A percentile compares a stretch with the other conserved stretches of the same genome.
Evolutionary conservation across 2,797 vertebrate species (phyloP).

Genomic region (Rhyacichthys aspro): DNA sequence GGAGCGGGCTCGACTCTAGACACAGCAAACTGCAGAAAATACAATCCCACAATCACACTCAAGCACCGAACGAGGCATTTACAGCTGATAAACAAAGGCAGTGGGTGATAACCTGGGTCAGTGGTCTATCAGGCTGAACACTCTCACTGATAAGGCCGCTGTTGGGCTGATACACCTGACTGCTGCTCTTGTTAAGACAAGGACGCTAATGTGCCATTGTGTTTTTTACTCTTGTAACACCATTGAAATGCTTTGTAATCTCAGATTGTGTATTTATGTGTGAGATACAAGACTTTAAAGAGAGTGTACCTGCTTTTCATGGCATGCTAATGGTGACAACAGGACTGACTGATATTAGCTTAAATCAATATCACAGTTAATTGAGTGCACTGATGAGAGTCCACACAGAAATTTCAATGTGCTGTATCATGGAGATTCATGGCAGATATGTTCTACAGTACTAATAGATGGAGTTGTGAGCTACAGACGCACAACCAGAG

Average conservation of each 20-base stretch:
- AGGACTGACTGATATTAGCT: neutral
- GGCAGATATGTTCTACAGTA: no score
- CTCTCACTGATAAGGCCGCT: conserved; percentile 59
- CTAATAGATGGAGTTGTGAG: no score
- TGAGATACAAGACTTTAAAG: conserved; percentile 23
- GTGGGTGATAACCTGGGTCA: conserved; percentile 33
- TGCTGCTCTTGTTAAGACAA: conserved; percentile 51
- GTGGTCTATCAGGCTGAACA: conserved; percentile 55
- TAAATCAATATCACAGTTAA: neutral
- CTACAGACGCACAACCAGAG: no score
- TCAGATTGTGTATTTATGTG: conserved; percentile 46
- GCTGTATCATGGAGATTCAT: no score
- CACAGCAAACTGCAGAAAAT: neutral
- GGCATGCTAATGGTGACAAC: neutral
- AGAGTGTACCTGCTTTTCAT: neutral
- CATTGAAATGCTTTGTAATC: conserved; percentile 55
- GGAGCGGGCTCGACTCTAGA: conserved; percentile 10
- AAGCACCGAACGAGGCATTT: neutral
- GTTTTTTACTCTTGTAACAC: conserved; percentile 31
- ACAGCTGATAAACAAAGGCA: conserved; percentile 27
- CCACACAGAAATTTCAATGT: no score
- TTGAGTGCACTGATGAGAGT: neutral
- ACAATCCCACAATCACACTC: neutral
- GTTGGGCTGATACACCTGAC: conserved; percentile 44
- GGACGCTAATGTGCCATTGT: conserved; percentile 48